Base-by-base conservation (phyloP, 2,113 vertebrate genomes). In the Gadus chalcogrammus region DNA sequence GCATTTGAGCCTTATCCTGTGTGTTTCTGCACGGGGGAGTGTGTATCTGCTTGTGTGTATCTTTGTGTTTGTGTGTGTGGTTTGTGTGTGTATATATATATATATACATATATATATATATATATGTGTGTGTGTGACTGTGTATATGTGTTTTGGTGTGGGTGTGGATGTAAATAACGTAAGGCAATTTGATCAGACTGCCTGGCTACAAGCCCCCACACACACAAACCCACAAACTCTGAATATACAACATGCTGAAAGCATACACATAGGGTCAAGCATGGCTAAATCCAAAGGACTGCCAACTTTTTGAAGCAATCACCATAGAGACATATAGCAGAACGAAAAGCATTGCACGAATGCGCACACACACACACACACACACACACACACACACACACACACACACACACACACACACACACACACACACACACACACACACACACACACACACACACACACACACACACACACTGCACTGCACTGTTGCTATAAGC, bases 301-400 rank as follows among this genome's bases (percentile, higher is more conserved):
- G 67, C 28, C 22, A 65, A 81, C 35, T 62, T 72, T 72, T 1
- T 71, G 70, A 79, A 84, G 73, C 74, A 75, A 68, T 72, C 65
- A 71, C 42, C 42, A 48, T 11, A 58, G 70, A 59, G 20, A 17
- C 6, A n/a, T 59, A 59, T 9, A 22, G 20, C n/a, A 24, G 22
- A 61, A 61, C 24, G 20, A 20, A 61, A 22, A 22, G 20, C 20
- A 22, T 28, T 72, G 53, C 59, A 63, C 15, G 0, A 38, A 48
- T 22, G 69, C 22, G 65, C 64, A 60, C 61, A 52, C 35, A 62
- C 2, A 27, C 66, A 27, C 16, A 24, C 17, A 24, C 12, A 65
- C 3, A 48, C 20, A 20, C 20, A 20, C 20, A 20, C 20, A 20
- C 20, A 20, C 20, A 20, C 20, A 20, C 20, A 20, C 20, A 20